phyloP scores from a whole-genome alignment of 1,140 invertebrate genomes.

The Orchestia grillus region DNA sequence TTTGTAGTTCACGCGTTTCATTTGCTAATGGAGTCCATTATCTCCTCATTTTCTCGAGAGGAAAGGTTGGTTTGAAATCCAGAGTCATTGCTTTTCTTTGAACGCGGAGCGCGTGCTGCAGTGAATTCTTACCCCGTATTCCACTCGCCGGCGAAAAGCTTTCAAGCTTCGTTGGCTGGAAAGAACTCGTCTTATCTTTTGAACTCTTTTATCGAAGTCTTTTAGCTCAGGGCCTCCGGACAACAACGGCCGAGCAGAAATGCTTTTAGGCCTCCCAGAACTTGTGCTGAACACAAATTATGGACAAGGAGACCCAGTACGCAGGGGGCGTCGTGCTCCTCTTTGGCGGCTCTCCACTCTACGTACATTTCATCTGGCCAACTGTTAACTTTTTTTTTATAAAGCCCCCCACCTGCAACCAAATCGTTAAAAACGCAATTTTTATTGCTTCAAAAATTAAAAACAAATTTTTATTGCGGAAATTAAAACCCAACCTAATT shows the following conservation, averaged over 20 bases:
- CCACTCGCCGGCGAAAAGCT: not conserved
- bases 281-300: not conserved
- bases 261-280: not conserved
- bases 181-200: not conserved
- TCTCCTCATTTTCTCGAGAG: not conserved
- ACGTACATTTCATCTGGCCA: too few relatives aligned
- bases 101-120: not conserved
- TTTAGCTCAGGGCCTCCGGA: not conserved
- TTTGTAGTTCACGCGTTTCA: too few relatives aligned
- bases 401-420: too few relatives aligned
- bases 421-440: too few relatives aligned
- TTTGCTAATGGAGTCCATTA: not conserved
- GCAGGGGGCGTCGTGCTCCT: too few relatives aligned
- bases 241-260: not conserved
- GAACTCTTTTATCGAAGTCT: not conserved
- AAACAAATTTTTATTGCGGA: too few relatives aligned
- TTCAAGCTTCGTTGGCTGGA: not conserved
- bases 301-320: not conserved
- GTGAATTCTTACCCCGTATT: not conserved
- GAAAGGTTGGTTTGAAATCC: not conserved
- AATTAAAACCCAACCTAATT: too few relatives aligned
- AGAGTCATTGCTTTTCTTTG: not conserved
- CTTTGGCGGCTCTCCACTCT: too few relatives aligned
- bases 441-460: too few relatives aligned
- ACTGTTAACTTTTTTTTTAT: too few relatives aligned